phyloP scores from a whole-genome alignment of 1,140 invertebrate species.

The Thalassaphorura encarpata region DNA sequence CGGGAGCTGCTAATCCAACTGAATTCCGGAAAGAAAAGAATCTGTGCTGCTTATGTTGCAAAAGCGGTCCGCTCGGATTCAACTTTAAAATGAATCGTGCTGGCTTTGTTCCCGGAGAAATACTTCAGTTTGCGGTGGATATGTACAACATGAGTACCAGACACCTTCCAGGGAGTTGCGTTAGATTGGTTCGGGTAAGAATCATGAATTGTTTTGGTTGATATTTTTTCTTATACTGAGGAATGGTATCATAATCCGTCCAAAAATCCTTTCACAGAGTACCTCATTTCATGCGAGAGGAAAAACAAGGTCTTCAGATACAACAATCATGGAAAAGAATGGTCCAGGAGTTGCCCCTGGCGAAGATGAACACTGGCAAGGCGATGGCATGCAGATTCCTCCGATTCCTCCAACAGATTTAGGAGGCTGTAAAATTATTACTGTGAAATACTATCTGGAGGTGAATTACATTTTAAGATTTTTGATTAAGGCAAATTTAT shows the following conservation, averaged over 20 bases:
- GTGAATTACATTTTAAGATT: not conserved
- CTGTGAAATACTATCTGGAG: not conserved
- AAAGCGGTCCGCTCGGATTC: not conserved
- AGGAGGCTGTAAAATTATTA: constrained; percentile 5
- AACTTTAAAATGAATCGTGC: not conserved
- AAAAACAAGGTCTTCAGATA: not conserved
- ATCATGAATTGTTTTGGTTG: not conserved
- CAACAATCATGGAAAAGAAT: not conserved
- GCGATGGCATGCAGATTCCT: not conserved
- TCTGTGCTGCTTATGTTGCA: constrained; percentile 10
- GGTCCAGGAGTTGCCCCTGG: not conserved
- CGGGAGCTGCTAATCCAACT: constrained; percentile 36
- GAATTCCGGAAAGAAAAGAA: not conserved
- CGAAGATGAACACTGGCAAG: not conserved
- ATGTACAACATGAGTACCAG: not conserved
- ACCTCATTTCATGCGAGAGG: not conserved
- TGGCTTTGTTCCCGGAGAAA: constrained; percentile 4
- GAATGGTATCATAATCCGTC: not conserved
- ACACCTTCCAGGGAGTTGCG: not conserved
- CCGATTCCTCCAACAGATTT: constrained; percentile 1
- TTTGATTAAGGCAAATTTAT: not conserved
- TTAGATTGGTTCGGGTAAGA: not conserved
- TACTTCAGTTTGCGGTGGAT: not conserved
- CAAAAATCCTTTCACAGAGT: not conserved
- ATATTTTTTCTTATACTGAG: not conserved